A percentile compares a stretch with the other conserved stretches of the same genome.
Evolutionary conservation across 1,140 invertebrate species (phyloP).

Genomic region (Trichonephila inaurata): DNA sequence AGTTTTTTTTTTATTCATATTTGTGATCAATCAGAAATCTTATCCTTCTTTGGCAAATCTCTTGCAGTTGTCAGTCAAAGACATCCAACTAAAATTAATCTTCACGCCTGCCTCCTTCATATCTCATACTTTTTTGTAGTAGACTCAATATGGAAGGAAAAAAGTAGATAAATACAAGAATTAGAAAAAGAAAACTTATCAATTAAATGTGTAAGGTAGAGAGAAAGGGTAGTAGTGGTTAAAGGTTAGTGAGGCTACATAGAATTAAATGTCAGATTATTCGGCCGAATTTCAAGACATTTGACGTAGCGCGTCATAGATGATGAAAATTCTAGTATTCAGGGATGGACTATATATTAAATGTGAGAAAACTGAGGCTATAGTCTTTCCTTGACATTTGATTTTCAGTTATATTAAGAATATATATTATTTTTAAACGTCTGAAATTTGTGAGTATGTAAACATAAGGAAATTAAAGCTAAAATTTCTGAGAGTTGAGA

Average conservation of each 20-base stretch:
- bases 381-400: no score
- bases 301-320: slow-evolving; percentile 35
- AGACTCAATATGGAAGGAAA: not conserved
- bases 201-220: slow-evolving; percentile 38
- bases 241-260: slow-evolving; percentile 67
- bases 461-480: no score
- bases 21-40: slow-evolving; percentile 6
- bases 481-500: no score
- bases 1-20: not conserved
- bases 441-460: no score
- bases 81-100: slow-evolving; percentile 46
- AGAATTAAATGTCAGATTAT: slow-evolving; percentile 72
- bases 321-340: slow-evolving; percentile 51
- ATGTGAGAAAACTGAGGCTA: not conserved
- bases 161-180: slow-evolving; percentile 9
- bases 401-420: no score
- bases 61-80: slow-evolving; percentile 10
- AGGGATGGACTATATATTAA: slow-evolving; percentile 14
- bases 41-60: slow-evolving; percentile 30
- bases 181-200: slow-evolving; percentile 48
- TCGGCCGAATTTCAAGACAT: slow-evolving; percentile 64
- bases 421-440: no score
- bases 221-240: not conserved
- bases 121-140: not conserved
- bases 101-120: slow-evolving; percentile 51